Percentiles rank a stretch among this genome's conserved stretches.
phyloP scores from a whole-genome alignment of 2,113 vertebrate genomes.

The Hypocryptadius cinnamomeus region DNA sequence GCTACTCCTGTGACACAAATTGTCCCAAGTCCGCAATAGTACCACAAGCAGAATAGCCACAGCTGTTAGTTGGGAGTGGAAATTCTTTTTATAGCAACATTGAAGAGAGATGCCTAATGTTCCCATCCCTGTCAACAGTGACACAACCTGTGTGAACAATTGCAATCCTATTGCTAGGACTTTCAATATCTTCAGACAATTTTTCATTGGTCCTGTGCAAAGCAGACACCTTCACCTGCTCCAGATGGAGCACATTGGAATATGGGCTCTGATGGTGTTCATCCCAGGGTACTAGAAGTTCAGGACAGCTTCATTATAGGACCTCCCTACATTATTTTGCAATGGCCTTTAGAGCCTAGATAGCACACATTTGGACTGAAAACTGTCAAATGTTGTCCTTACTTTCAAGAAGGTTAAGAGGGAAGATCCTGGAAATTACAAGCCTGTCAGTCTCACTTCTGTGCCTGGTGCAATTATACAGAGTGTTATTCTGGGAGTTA shows the following conservation, averaged over 20 bases:
- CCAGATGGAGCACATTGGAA: neutral
- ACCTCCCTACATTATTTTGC: neutral
- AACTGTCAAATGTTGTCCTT: neutral
- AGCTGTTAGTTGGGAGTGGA: neutral
- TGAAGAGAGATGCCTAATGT: neutral
- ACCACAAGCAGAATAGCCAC: neutral
- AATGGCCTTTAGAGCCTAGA: neutral
- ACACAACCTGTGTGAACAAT: neutral
- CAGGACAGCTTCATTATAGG: too few relatives aligned
- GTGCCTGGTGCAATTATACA: neutral
- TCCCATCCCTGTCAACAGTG: neutral
- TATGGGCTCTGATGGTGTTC: accelerated
- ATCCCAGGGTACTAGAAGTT: neutral
- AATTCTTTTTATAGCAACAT: neutral
- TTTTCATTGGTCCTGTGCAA: neutral
- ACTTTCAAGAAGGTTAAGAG: neutral
- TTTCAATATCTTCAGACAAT: neutral
- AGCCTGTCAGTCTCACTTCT: neutral
- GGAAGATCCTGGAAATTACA: neutral
- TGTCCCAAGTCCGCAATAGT: accelerated
- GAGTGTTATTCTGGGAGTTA: neutral
- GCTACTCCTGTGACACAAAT: accelerated
- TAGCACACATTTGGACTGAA: neutral
- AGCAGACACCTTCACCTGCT: neutral
- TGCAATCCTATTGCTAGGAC: neutral